Base-by-base conservation (phyloP, 2,888 invertebrate genomes). In the Stictocephala bisonia region DNA sequence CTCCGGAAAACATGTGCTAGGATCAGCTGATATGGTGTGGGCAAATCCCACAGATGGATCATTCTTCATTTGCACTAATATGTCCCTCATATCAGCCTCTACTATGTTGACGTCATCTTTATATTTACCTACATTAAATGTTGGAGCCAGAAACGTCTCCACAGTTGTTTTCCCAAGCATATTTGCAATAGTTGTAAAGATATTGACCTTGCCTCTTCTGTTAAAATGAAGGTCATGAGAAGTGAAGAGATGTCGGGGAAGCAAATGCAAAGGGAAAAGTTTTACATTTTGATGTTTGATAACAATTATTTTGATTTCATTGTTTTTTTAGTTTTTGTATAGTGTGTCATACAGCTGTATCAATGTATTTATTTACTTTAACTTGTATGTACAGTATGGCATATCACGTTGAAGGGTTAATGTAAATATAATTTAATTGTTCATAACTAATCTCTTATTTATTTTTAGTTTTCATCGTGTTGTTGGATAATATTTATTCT, bases 181-280 rank as follows among this genome's bases (percentile, higher is more conserved):
- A 2, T 56, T 24, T 27, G 29, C 56, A 27, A 56, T 9, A 24
- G 13, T 27, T 27, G 24, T 18, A 41, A 24, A 1, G 35, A 66
- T 66, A 22, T 66, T 6, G 11, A 18, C n/a, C 22, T 66, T 41
- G 11, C 66, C 66, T 41, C 20, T 66, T 40, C 24, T 66, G 22
- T 18, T 66, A 11, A 44, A 41, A 44, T 66, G 44, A 6, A 66
- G 20, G 4, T 24, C 20, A 31, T 31, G 60, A 20, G 22, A n/a
- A 41, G 22, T 44, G 35, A 20, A 48, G 6, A 64, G 18, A 40
- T 56, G 56, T 26, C 56, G 24, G 29, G 56, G 56, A 9, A 56
- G 24, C 18, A 56, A 27, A 26, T 56, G 56, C 18, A 56, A 56
- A 56, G 26, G 56, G 18, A 56, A 29, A 56, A 56, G 27, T 56